Evolutionary conservation across 2,113 vertebrate species (phyloP).

Genomic region (Isichthys henryi): DNA sequence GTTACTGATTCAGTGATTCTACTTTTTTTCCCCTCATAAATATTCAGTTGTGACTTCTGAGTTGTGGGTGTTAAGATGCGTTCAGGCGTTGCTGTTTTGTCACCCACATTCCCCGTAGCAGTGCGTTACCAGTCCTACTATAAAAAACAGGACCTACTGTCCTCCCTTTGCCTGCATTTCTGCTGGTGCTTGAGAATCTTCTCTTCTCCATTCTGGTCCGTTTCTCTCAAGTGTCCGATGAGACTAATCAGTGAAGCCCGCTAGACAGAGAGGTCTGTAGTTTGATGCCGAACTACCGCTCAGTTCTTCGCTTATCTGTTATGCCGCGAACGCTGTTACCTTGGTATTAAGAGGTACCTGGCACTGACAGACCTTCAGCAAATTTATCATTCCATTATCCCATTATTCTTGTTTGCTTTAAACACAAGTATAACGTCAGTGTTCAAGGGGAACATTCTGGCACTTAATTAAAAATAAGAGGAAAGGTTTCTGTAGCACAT

Average conservation of each 20-base stretch:
- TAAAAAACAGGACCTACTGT: not conserved
- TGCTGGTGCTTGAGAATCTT: not conserved
- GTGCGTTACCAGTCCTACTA: not conserved
- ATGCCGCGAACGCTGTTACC: not conserved
- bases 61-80: not conserved
- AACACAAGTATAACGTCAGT: not conserved
- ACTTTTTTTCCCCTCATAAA: not conserved
- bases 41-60: not conserved
- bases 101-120: not conserved
- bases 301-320: not conserved
- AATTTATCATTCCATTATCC: not conserved
- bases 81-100: not conserved
- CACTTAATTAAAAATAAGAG: not conserved
- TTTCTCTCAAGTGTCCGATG: not conserved
- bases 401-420: not conserved
- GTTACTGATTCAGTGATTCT: not conserved
- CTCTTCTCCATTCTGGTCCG: not conserved
- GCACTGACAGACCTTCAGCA: not conserved
- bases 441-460: not conserved
- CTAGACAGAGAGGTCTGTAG: not conserved
- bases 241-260: not conserved
- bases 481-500: not conserved
- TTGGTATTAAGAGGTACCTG: not conserved
- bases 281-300: not conserved
- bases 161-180: not conserved